Evolutionary conservation across 2,888 invertebrate species (phyloP), one percentile per base, ranked within the genome.

Genomic region (Protophormia terraenovae): DNA sequence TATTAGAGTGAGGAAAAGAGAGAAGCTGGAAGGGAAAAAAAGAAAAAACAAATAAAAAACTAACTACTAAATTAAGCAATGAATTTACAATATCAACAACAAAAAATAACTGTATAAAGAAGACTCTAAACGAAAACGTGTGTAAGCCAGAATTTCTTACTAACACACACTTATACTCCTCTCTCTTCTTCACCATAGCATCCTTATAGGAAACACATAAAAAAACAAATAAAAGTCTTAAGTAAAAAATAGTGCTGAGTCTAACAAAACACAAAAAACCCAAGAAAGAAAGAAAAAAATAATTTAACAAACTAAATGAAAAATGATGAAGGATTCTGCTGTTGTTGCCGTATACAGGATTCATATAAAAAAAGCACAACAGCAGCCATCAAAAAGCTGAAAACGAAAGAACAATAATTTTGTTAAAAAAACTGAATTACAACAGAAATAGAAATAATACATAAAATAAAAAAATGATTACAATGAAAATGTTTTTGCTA

Each of bases 1-100:
- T n/a, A 14, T 27, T n/a, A 41, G 29, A 27, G 32, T 2, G 6
- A 58, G 10, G 45, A n/a, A 41, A n/a, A 55, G 55, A 47, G 32
- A 41, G 29, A 50, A n/a, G n/a, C n/a, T n/a, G 66, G 67, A 83
- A 86, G 86, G 73, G 62, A 87, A 84, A 86, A 35, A 19, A 50
- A 58, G 19, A 2, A 58, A 67, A 76, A 60, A 71, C 38, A 81
- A 81, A 78, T 58, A 32, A 55, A 53, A 73, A 35, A 35, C 47
- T 45, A 67, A 67, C 78, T 75, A 79, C 78, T 78, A 82, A 85
- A 85, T 85, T 82, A 85, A 85, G 85, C 82, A 85, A 85, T 75
- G 82, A 79, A 85, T 79, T 78, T 75, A 73, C 77, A 72, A 64
- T 38, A 77, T 50, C 71, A 69, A 55, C 66, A 24, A 75, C 58